Evolutionary conservation across 2,113 vertebrate genomes (phyloP).

Genomic region (Silurus meridionalis): DNA sequence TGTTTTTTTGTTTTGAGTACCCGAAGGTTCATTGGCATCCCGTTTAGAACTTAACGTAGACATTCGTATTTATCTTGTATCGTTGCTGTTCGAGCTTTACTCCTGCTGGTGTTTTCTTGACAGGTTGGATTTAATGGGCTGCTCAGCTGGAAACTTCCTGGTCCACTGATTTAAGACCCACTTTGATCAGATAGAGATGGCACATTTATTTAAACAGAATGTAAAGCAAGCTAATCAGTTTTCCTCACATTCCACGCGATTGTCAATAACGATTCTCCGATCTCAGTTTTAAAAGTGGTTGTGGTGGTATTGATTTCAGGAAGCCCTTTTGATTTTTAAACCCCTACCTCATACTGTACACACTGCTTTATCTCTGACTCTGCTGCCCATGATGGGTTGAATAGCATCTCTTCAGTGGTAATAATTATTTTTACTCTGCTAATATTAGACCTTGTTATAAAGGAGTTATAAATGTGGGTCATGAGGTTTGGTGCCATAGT

Average conservation of each 20-base stretch:
- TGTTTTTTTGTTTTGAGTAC: neutral
- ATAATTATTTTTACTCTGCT: slow-evolving; percentile 37
- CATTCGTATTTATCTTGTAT: neutral
- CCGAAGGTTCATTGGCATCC: neutral
- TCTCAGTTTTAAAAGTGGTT: slow-evolving; percentile 21
- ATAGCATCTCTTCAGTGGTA: slow-evolving; percentile 28
- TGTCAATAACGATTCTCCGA: slow-evolving; percentile 16
- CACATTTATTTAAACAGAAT: neutral
- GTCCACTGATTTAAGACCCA: neutral
- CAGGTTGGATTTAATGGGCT: neutral
- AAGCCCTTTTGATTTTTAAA: slow-evolving; percentile 27
- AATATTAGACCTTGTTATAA: slow-evolving; percentile 37
- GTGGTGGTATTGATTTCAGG: slow-evolving; percentile 46
- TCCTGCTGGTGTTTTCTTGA: neutral
- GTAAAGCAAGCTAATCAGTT: neutral
- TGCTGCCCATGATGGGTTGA: slow-evolving; percentile 27
- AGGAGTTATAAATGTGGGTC: slow-evolving; percentile 36
- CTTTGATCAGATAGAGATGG: neutral
- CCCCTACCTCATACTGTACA: neutral
- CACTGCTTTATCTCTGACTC: slow-evolving; percentile 33
- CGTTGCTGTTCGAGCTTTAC: neutral
- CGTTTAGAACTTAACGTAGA: slow-evolving; percentile 42
- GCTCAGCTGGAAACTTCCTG: neutral
- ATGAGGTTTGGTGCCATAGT: slow-evolving; percentile 31
- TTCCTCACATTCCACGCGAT: neutral